Percentiles rank a stretch among this genome's conserved stretches.
Evolutionary conservation across 2,888 invertebrate species (phyloP).

Genomic region (Melipona bicolor): DNA sequence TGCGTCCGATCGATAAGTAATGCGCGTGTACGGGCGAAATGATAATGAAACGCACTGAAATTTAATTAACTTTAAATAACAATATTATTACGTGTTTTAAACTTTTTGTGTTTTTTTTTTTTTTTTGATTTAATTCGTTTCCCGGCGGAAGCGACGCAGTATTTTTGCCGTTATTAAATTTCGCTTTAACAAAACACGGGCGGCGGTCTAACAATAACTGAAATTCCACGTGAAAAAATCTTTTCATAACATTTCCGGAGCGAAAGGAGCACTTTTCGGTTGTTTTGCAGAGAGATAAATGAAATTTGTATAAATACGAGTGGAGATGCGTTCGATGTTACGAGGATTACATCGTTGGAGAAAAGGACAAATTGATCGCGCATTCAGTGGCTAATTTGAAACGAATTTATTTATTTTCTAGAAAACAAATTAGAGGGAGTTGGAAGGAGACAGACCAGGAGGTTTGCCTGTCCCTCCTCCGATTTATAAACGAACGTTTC

Average conservation of each 20-base stretch:
- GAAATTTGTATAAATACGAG: neutral
- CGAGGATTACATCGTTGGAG: too few relatives aligned
- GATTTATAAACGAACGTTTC: constrained; percentile 22
- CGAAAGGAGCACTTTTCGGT: neutral
- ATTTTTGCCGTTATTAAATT: neutral
- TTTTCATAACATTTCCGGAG: neutral
- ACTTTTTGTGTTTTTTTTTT: neutral
- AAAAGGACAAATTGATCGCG: too few relatives aligned
- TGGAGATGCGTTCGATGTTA: neutral
- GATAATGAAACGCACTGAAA: neutral
- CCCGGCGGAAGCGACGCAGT: neutral
- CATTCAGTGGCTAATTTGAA: neutral
- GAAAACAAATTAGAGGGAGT: neutral
- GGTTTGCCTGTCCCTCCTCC: neutral
- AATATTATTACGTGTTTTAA: neutral
- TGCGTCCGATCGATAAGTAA: constrained; percentile 23
- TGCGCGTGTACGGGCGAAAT: neutral
- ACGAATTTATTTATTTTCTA: neutral
- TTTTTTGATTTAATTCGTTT: too few relatives aligned
- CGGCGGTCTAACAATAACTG: neutral
- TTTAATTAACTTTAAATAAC: constrained; percentile 1
- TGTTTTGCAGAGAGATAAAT: neutral
- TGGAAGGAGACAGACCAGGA: neutral
- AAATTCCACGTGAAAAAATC: neutral
- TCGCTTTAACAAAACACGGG: neutral